Evolutionary conservation across 2,888 invertebrate species (phyloP).

Genomic region (Nemotelus pantherinus): DNA sequence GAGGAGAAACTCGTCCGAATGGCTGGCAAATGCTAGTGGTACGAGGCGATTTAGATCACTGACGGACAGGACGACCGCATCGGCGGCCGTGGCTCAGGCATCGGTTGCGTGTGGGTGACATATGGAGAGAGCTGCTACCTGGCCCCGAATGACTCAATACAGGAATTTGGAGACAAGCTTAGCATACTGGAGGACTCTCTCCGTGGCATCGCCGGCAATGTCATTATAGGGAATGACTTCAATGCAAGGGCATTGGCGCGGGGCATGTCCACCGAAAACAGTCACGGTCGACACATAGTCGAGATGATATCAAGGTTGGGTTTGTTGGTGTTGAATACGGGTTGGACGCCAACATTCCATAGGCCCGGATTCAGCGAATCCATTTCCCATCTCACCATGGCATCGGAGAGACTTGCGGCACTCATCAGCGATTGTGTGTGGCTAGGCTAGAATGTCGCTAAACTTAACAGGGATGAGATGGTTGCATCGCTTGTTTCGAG

Average conservation of each 20-base stretch:
- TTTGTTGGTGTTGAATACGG: neutral
- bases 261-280: too few relatives aligned
- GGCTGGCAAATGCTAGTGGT: too few relatives aligned
- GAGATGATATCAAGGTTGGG: neutral
- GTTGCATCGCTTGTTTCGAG: too few relatives aligned
- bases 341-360: neutral
- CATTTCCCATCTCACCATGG: neutral
- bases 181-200: neutral
- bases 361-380: neutral
- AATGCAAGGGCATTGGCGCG: too few relatives aligned
- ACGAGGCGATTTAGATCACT: too few relatives aligned
- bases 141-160: neutral
- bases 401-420: neutral
- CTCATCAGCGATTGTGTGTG: neutral
- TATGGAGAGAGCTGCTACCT: neutral
- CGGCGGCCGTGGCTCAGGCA: neutral
- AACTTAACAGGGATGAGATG: too few relatives aligned
- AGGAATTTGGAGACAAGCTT: neutral
- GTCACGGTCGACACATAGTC: neutral
- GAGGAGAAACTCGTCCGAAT: too few relatives aligned
- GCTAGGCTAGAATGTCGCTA: too few relatives aligned
- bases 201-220: neutral
- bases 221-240: too few relatives aligned
- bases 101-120: neutral
- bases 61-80: too few relatives aligned